These are phyloP conservation scores for Rhamnusium bicolor DNA, from an alignment of 2,888 invertebrate genomes.

Conservation along the genomic window DNA sequence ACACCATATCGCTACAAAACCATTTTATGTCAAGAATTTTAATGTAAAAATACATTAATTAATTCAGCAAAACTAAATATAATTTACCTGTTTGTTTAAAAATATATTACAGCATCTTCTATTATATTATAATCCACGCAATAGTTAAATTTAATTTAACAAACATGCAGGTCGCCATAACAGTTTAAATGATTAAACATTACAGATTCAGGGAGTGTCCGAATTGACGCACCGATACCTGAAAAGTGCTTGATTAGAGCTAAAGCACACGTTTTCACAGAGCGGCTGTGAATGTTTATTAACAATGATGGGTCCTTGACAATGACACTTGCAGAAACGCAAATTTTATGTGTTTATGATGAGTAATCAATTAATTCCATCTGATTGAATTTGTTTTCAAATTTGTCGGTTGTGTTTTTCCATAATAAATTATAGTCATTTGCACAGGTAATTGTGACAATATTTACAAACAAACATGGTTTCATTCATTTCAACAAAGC, in stretches of 20 bases:
- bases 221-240: slow-evolving; percentile 29
- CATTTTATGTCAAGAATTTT: not conserved
- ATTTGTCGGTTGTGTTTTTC: not conserved
- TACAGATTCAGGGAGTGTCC: slow-evolving; percentile 23
- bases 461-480: too few species aligned
- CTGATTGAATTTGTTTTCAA: not conserved
- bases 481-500: too few species aligned
- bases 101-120: not conserved
- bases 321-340: slow-evolving; percentile 24
- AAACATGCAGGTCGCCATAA: not conserved
- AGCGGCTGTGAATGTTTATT: slow-evolving; percentile 31
- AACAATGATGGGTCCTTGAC: slow-evolving; percentile 24
- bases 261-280: slow-evolving; percentile 32
- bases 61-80: not conserved
- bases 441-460: too few species aligned
- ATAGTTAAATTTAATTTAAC: not conserved
- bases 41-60: not conserved
- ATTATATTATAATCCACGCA: not conserved
- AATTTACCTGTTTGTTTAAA: not conserved
- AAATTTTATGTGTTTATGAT: not conserved
- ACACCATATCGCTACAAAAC: not conserved
- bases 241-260: slow-evolving; percentile 28
- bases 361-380: slow-evolving; percentile 7
- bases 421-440: not conserved
- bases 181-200: slow-evolving; percentile 4